Evolutionary conservation across 2,888 invertebrate genomes (phyloP), one percentile per base, ranked within the genome.

Genomic region (Morinoia aosen): DNA sequence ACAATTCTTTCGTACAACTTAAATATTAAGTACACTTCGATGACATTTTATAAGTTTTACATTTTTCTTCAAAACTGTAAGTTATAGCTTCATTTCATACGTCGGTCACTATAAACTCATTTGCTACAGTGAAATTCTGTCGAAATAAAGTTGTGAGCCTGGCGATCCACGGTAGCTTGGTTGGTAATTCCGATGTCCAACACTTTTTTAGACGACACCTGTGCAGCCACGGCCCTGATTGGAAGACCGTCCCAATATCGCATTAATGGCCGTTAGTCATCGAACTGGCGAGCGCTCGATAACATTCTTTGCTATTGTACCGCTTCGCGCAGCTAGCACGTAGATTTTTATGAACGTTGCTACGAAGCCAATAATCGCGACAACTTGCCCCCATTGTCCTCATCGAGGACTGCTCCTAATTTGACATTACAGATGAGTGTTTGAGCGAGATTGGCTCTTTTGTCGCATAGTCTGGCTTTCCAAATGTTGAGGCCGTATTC

Each of bases 181-280:
- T 33, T 76, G 76, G 76, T 76, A 76, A 33, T 76, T 76, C 76
- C 76, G 76, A 0, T 33, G 25, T 7, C 76, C 25, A 76, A 76
- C 76, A 76, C 76, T 76, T 76, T 76, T 76, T 7, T 76, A 76
- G 76, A 90, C 16, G 39, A 90, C 39, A 19, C 90, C 33, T 93
- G 56, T 57, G 57, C 16, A 56, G n/a, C 11, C 93, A 7, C 57
- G 1, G 93, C 40, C 25, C 57, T 93, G 93, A 93, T 93, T 56
- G 93, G 57, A 33, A 93, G 12, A 19, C 93, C 57, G 12, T 14
- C 93, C 93, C 93, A 93, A 93, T 93, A 57, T 93, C 56, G 93
- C 48, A 93, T 93, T 58, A 93, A 57, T 93, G 58, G 93, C 56
- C 93, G 93, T 93, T 93, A 93, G 57, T 93, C 93, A 93, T 93